phyloP scores from a whole-genome alignment of 2,797 vertebrate genomes.

The Sebastes cheni region DNA sequence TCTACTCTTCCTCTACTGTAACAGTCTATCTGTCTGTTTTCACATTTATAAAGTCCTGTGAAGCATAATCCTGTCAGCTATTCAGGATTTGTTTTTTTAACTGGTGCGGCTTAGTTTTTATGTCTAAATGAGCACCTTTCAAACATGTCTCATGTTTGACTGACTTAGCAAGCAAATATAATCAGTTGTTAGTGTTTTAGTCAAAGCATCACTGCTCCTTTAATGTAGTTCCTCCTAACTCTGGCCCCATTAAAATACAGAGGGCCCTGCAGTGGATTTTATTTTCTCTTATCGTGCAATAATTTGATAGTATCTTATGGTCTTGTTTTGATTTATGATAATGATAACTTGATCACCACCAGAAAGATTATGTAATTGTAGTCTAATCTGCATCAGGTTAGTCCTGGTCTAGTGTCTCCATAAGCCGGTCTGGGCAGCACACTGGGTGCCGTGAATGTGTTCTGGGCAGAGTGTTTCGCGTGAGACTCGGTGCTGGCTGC shows the following conservation, averaged over 20 bases:
- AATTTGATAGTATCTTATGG: background rate
- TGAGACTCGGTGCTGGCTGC: constrained; percentile 51
- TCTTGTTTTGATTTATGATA: constrained; percentile 14
- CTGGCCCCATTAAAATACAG: background rate
- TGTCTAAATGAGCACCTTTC: constrained; percentile 27
- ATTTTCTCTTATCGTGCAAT: constrained; percentile 2
- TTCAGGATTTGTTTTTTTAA: constrained; percentile 11
- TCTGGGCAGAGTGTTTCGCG: constrained; percentile 28
- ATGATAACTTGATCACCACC: background rate
- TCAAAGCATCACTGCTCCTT: background rate
- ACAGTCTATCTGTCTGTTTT: constrained; percentile 8
- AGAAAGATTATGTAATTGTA: background rate
- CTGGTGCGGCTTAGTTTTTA: background rate
- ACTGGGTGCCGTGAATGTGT: constrained; percentile 18
- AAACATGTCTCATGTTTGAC: constrained; percentile 11
- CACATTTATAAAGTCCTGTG: constrained; percentile 18
- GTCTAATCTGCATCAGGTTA: constrained; percentile 11
- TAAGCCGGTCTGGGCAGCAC: constrained; percentile 22
- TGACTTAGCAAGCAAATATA: constrained; percentile 13
- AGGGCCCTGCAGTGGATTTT: background rate
- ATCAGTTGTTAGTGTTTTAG: constrained; percentile 15
- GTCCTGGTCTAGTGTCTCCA: background rate
- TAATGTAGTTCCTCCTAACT: constrained; percentile 2
- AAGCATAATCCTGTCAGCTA: constrained; percentile 16
- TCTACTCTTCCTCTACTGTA: constrained; percentile 10